Evolutionary conservation across 1,140 invertebrate genomes (phyloP).

Genomic region (Thaumatotibia leucotreta): DNA sequence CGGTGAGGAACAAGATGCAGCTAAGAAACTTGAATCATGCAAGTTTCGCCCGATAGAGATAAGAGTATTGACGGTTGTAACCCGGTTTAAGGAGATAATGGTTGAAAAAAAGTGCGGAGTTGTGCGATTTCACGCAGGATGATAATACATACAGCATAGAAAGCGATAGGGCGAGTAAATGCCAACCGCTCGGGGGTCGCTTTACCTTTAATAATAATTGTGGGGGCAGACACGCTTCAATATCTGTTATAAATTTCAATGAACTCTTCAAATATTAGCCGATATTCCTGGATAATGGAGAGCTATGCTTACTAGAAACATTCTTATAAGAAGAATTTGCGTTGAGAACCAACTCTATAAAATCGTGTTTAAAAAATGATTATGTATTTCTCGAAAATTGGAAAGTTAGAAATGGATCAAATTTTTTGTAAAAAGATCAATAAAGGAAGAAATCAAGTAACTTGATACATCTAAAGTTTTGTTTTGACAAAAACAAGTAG

Average conservation of each 20-base stretch:
- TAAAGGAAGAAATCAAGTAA: too few relatives aligned
- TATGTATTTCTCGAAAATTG: background rate
- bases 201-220: conserved; percentile 9
- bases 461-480: too few relatives aligned
- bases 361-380: background rate
- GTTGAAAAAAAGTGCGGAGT: background rate
- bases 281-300: background rate
- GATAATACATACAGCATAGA: background rate
- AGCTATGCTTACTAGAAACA: background rate
- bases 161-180: conserved; percentile 9
- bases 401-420: too few relatives aligned
- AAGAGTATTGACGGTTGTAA: conserved; percentile 16
- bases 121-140: background rate
- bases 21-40: conserved; percentile 10
- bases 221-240: background rate
- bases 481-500: too few relatives aligned
- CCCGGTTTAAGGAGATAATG: background rate
- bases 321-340: background rate
- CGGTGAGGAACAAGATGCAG: conserved; percentile 44
- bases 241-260: background rate
- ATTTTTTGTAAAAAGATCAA: too few relatives aligned
- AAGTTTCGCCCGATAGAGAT: conserved; percentile 27
- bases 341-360: too few relatives aligned
- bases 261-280: background rate
- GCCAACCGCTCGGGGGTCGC: background rate